Percentiles rank a stretch among this genome's conserved stretches.
These are phyloP conservation scores for Hyles vespertilio DNA, from an alignment of 1,140 invertebrate genomes.

Conservation along the genomic window DNA sequence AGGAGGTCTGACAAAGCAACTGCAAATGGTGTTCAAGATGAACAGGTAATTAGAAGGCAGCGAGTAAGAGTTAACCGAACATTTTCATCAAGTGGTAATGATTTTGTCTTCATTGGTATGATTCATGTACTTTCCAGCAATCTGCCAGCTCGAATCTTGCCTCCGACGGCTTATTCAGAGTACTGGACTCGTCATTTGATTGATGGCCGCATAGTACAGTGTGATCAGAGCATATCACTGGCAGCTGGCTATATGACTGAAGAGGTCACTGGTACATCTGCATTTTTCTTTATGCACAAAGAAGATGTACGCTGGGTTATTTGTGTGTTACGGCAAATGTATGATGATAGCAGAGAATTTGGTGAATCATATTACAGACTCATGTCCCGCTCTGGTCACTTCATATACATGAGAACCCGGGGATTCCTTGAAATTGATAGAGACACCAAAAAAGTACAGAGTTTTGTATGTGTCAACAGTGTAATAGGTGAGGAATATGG, in stretches of 20 bases:
- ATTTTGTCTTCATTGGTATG: slow-evolving; percentile 82
- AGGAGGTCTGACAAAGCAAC: slow-evolving; percentile 75
- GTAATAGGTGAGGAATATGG: slow-evolving; percentile 85
- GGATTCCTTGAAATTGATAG: slow-evolving; percentile 89
- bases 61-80: slow-evolving; percentile 72
- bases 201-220: slow-evolving; percentile 90
- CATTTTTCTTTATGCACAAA: slow-evolving; percentile 91
- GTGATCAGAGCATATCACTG: slow-evolving; percentile 91
- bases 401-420: slow-evolving; percentile 88
- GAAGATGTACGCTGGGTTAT: slow-evolving; percentile 92
- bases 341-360: slow-evolving; percentile 84
- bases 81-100: slow-evolving; percentile 76
- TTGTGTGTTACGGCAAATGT: slow-evolving; percentile 91
- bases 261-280: slow-evolving; percentile 88
- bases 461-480: slow-evolving; percentile 91
- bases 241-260: slow-evolving; percentile 91
- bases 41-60: slow-evolving; percentile 72
- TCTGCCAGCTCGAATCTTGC: slow-evolving; percentile 82
- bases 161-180: slow-evolving; percentile 83
- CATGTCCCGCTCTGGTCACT: slow-evolving; percentile 85
- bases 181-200: slow-evolving; percentile 91
- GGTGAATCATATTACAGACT: slow-evolving; percentile 90
- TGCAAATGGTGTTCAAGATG: slow-evolving; percentile 64
- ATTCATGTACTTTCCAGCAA: slow-evolving; percentile 81
- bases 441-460: slow-evolving; percentile 84